Evolutionary conservation across 92 coral and sea anemone genomes (phyloP), one percentile per base, ranked within the genome.

Genomic region (Heteractis magnifica): DNA sequence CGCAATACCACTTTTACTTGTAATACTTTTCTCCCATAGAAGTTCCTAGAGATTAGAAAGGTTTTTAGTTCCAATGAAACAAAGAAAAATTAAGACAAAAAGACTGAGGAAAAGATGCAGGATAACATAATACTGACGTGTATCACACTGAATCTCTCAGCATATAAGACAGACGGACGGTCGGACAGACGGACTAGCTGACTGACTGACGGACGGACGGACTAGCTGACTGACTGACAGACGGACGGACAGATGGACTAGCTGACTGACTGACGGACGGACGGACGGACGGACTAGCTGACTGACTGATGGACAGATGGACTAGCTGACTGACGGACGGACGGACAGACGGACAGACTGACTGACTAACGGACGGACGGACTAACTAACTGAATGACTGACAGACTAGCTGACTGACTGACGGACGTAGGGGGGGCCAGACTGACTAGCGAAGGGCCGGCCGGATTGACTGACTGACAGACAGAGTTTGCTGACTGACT

Each of bases 11-110:
- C 50, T 70, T 56, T 58, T 41, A 83, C 82, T 78, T 23, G 50
- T 81, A 82, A 92, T 78, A 52, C 70, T 84, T 79, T 92, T 92
- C 71, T 92, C 95, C 95, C 95, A 92, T 41, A 92, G 83, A 6
- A 92, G 56, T 65, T 92, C 95, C 93, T 92, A 26, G 34, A 72
- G 68, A 34, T 23, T 34, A 2, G 44, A 34, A 34, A 34, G n/a
- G n/a, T n/a, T n/a, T n/a, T n/a, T n/a, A n/a, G 44, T 34, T 34
- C 44, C 44, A 34, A 34, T 34, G 44, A 34, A 34, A 34, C 3
- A 34, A 34, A 34, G 44, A 34, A 34, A 34, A 34, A 34, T 34
- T 34, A 18, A 62, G 70, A 62, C 23, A 62, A 51, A 49, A 76
- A 50, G 49, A 44, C 55, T 20, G 18, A 56, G 16, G 13, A n/a